phyloP scores from a whole-genome alignment of 2,888 invertebrate species.

The Conchocele bisecta region DNA sequence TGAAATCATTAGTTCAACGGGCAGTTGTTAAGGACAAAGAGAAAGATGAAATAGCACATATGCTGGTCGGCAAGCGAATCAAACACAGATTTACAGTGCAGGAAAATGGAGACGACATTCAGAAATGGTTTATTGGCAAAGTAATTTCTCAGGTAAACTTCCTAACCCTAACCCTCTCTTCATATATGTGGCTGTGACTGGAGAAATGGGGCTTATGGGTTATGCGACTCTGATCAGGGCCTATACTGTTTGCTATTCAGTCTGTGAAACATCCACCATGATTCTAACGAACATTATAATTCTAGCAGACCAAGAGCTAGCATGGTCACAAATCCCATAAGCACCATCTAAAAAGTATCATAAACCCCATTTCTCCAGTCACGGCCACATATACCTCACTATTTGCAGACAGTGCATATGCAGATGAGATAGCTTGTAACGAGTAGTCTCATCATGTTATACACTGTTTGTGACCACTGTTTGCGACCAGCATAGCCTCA shows the following conservation, averaged over 20 bases:
- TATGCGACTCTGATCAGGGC: not conserved
- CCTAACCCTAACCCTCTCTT: not conserved
- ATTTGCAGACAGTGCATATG: too few relatives aligned
- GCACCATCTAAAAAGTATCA: too few relatives aligned
- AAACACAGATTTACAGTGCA: slow-evolving; percentile 15
- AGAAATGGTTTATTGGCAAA: slow-evolving; percentile 39
- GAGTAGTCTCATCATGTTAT: too few relatives aligned
- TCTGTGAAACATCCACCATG: too few relatives aligned
- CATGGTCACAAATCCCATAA: slow-evolving; percentile 6
- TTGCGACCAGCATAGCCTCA: too few relatives aligned
- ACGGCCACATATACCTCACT: too few relatives aligned
- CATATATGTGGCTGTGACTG: not conserved
- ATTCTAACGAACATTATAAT: too few relatives aligned
- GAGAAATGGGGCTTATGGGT: not conserved
- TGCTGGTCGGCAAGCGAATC: slow-evolving; percentile 32
- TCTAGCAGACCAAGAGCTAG: not conserved
- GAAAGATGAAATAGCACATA: not conserved
- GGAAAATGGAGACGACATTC: slow-evolving; percentile 5
- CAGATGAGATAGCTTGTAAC: too few relatives aligned
- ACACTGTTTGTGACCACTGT: too few relatives aligned
- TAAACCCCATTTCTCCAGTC: too few relatives aligned
- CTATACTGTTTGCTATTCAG: too few relatives aligned
- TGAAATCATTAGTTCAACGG: not conserved
- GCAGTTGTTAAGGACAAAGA: slow-evolving; percentile 1
- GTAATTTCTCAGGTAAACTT: slow-evolving; percentile 44